Evolutionary conservation across 2,797 vertebrate species (phyloP).

Genomic region (Sphenodon punctatus): DNA sequence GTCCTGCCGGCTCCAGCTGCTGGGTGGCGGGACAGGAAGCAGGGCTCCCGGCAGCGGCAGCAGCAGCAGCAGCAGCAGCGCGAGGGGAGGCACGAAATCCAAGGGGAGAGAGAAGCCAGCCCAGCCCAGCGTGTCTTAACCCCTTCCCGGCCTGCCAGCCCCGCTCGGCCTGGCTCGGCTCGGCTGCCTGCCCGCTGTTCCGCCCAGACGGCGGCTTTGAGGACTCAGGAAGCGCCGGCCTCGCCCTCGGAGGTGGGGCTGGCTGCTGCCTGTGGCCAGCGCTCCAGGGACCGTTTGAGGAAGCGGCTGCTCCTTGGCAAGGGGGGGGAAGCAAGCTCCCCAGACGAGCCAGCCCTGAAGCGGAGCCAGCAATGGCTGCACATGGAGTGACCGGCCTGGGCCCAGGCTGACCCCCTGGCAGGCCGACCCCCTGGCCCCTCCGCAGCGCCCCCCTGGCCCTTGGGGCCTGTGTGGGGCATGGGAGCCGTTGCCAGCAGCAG

Average conservation of each 20-base stretch:
- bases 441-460: background rate
- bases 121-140: background rate
- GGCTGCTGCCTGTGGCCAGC: no score
- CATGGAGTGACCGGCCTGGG: background rate
- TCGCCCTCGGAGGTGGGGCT: slow-evolving; percentile 18
- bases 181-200: background rate
- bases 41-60: background rate
- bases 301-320: background rate
- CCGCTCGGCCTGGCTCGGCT: background rate
- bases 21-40: background rate
- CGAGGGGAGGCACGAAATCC: background rate
- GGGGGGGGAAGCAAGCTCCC: background rate
- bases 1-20: background rate
- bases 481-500: fast-evolving
- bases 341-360: background rate
- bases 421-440: no score
- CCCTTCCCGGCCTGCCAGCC: background rate
- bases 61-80: no score
- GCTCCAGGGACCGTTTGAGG: background rate
- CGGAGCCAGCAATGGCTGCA: no score
- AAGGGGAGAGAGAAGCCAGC: background rate
- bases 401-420: fast-evolving
- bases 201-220: no score
- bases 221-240: slow-evolving; percentile 24
- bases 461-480: fast-evolving